Conservation (phyloP, 2,113 vertebrate genomes). For the Meles meles region DNA sequence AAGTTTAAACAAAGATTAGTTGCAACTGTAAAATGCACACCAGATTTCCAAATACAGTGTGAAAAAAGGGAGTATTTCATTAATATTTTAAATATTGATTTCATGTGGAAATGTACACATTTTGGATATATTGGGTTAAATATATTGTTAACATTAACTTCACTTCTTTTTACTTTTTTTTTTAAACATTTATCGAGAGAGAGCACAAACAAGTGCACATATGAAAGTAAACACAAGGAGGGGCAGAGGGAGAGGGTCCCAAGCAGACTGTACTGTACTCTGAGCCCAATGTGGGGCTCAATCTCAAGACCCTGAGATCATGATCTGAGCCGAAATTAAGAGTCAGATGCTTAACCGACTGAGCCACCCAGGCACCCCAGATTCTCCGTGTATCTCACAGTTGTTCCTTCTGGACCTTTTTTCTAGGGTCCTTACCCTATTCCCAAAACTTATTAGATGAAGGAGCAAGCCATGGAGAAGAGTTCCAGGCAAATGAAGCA, state of each 20-base stretch:
- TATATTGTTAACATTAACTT: background rate
- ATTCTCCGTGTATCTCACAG: background rate
- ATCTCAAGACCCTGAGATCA: background rate
- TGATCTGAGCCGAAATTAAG: background rate
- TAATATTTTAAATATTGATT: background rate
- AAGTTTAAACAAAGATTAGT: background rate
- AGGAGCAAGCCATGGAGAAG: background rate
- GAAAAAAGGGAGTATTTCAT: background rate
- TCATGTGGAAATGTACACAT: background rate
- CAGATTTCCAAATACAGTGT: background rate
- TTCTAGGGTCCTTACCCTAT: background rate
- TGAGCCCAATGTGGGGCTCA: background rate
- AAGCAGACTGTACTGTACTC: background rate
- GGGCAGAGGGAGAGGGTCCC: background rate
- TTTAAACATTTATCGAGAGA: background rate
- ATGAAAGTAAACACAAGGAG: background rate
- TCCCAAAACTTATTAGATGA: background rate
- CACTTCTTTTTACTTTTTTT: background rate
- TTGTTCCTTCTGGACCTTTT: background rate
- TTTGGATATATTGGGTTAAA: background rate
- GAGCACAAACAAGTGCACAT: accelerated
- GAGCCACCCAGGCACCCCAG: background rate
- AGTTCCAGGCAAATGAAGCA: background rate
- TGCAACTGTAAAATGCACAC: background rate
- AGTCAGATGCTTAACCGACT: background rate